Conservation (phyloP, 2,888 invertebrate genomes). For the Glyphotaelius pellucidus region DNA sequence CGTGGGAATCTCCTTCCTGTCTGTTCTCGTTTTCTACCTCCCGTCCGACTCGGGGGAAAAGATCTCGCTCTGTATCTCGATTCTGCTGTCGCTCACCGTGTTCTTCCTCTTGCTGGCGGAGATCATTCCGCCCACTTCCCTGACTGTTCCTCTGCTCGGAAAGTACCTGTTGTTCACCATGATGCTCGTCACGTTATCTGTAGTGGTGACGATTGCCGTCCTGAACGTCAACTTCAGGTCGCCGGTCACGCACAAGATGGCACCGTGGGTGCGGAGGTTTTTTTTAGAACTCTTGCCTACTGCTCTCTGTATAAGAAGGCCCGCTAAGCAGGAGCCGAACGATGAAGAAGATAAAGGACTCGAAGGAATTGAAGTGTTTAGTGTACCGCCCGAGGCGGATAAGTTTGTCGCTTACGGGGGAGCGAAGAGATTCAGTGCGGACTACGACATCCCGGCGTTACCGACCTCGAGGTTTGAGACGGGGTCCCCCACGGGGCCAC, state of each 20-base stretch:
- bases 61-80: constrained; percentile 96
- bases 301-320: constrained; percentile 92
- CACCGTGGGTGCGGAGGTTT: constrained; percentile 92
- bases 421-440: constrained; percentile 78
- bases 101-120: constrained; percentile 95
- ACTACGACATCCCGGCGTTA: constrained; percentile 84
- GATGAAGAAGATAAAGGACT: constrained; percentile 82
- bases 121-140: constrained; percentile 95
- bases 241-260: constrained; percentile 94
- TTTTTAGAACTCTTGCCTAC: constrained; percentile 92
- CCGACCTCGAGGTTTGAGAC: constrained; percentile 80
- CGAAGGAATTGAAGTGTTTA: constrained; percentile 84
- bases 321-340: constrained; percentile 84
- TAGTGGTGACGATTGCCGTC: constrained; percentile 95
- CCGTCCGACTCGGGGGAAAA: constrained; percentile 99
- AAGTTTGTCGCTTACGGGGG: constrained; percentile 80
- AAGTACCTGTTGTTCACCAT: constrained; percentile 96
- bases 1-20: constrained; percentile 97
- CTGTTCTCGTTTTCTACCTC: constrained; percentile 97
- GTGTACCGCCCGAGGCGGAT: constrained; percentile 81
- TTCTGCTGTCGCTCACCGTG: constrained; percentile 94
- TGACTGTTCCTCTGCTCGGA: constrained; percentile 93
- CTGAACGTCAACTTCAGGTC: constrained; percentile 95
- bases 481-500: constrained; percentile 81
- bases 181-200: constrained; percentile 95